phyloP scores from a whole-genome alignment of 2,113 vertebrate genomes.

The Nematolebias whitei region DNA sequence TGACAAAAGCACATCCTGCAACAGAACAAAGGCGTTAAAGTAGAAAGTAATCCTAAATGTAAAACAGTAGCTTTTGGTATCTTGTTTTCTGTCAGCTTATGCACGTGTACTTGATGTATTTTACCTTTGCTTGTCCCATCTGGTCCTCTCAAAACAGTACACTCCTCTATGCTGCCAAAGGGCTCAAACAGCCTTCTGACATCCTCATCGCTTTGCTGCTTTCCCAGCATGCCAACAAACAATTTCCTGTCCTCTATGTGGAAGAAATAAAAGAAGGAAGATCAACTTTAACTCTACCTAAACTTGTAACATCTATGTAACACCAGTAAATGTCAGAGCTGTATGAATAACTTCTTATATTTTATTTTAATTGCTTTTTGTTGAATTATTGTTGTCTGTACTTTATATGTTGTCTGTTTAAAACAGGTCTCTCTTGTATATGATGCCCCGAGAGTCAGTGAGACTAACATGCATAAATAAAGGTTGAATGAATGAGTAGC shows the following conservation, averaged over 20 bases:
- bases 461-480: too few species aligned
- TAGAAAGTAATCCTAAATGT: background rate
- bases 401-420: too few species aligned
- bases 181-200: constrained; percentile 92
- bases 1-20: constrained; percentile 92
- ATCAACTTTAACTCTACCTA: background rate
- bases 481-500: too few species aligned
- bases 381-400: too few species aligned
- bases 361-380: too few species aligned
- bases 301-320: background rate
- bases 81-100: background rate
- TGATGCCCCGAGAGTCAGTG: too few species aligned
- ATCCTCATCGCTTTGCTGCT: constrained; percentile 93
- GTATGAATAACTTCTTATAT: too few species aligned
- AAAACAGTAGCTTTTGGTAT: background rate
- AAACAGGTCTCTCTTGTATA: too few species aligned
- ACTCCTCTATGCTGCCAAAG: constrained; percentile 92
- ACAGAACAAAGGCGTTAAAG: constrained; percentile 13
- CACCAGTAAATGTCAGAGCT: background rate
- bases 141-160: constrained; percentile 90
- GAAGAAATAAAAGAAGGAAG: constrained; percentile 17
- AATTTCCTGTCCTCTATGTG: constrained; percentile 91
- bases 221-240: constrained; percentile 95
- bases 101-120: background rate
- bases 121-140: constrained; percentile 93